Evolutionary conservation across 1,140 invertebrate species (phyloP).

Genomic region (Eueides isabella): DNA sequence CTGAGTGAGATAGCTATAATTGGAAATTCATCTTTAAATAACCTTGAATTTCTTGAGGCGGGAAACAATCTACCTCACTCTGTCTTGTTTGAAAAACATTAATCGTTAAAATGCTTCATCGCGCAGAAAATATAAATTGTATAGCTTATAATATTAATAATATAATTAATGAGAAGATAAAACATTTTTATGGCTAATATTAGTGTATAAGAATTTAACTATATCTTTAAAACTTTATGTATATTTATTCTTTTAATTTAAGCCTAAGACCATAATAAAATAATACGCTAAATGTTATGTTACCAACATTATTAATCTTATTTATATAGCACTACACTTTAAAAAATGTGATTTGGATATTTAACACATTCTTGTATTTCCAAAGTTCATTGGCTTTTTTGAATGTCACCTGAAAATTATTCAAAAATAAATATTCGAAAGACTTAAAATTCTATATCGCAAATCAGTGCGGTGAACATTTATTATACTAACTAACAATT

Average conservation of each 20-base stretch:
- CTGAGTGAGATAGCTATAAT: conserved; percentile 55
- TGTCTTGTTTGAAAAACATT: conserved; percentile 68
- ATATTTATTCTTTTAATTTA: background rate
- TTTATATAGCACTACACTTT: background rate
- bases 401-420: conserved; percentile 26
- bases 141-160: conserved; percentile 20
- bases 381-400: conserved; percentile 39
- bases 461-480: background rate
- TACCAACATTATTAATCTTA: background rate
- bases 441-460: background rate
- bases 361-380: conserved; percentile 14
- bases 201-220: background rate
- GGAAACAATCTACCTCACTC: conserved; percentile 66
- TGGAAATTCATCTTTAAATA: conserved; percentile 52
- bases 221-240: background rate
- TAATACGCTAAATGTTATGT: background rate
- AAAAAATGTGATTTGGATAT: conserved; percentile 27
- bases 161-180: background rate
- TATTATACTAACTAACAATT: background rate
- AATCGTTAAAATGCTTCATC: conserved; percentile 62
- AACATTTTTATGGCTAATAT: background rate
- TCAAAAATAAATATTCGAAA: conserved; percentile 1
- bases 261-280: background rate
- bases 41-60: conserved; percentile 69
- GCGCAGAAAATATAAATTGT: conserved; percentile 40